phyloP scores from a whole-genome alignment of 2,113 vertebrate genomes.

The Alaudala cheleensis region DNA sequence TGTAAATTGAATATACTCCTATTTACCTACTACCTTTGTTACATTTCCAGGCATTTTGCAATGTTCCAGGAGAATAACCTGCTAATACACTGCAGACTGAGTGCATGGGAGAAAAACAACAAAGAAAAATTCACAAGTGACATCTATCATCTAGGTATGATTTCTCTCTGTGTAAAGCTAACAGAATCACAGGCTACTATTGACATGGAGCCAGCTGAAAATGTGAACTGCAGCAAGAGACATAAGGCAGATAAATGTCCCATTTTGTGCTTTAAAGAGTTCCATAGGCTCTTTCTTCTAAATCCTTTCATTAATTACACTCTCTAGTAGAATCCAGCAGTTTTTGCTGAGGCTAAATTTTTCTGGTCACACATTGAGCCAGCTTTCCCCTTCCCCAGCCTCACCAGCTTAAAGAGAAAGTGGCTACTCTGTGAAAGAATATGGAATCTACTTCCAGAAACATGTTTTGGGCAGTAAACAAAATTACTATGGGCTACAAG shows the following conservation, averaged over 20 bases:
- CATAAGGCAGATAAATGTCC: slow-evolving; percentile 30
- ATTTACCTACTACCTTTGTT: background rate
- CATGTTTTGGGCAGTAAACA: background rate
- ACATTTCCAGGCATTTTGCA: background rate
- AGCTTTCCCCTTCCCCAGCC: background rate
- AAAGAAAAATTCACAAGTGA: background rate
- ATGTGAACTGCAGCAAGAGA: slow-evolving; percentile 15
- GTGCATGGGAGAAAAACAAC: background rate
- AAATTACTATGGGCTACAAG: background rate
- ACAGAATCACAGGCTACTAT: slow-evolving; percentile 35
- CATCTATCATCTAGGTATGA: background rate
- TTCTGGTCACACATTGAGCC: background rate
- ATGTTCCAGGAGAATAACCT: background rate
- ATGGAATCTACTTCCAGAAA: background rate
- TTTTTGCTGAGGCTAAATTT: background rate
- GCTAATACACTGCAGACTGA: background rate
- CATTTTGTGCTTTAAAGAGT: background rate
- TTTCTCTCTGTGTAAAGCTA: background rate
- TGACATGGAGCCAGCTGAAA: slow-evolving; percentile 25
- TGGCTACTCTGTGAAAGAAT: background rate
- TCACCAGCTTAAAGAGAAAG: background rate
- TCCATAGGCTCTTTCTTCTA: background rate
- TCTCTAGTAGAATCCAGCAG: background rate
- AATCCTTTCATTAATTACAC: slow-evolving; percentile 52
- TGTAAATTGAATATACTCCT: background rate